phyloP scores from a whole-genome alignment of 2,888 invertebrate genomes.

The Falcaria lacertinaria region DNA sequence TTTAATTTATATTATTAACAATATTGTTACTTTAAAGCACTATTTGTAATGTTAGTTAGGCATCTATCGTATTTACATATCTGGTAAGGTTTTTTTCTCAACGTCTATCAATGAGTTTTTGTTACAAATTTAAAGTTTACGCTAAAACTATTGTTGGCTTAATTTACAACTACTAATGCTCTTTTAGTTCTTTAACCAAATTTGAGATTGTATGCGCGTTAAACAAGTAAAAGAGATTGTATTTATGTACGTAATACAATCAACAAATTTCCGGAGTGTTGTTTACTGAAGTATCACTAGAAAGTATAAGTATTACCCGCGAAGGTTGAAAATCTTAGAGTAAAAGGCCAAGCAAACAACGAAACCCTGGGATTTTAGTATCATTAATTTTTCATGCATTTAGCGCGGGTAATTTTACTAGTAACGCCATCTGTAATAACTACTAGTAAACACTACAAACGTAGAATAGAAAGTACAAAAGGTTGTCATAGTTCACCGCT shows the following conservation, averaged over 20 bases:
- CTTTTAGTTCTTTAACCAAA: conserved; percentile 2
- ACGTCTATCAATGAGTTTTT: no score
- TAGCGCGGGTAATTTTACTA: conserved; percentile 6
- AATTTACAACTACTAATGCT: not conserved
- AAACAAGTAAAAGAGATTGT: conserved; percentile 56
- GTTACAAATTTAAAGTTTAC: not conserved
- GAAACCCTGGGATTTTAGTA: conserved; percentile 13
- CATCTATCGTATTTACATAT: no score
- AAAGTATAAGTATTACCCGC: conserved; percentile 49
- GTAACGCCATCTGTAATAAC: conserved; percentile 44
- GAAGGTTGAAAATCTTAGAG: conserved; percentile 40
- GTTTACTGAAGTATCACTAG: conserved; percentile 52
- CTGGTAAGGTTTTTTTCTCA: no score
- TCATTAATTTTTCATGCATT: conserved; percentile 14
- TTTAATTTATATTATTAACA: no score
- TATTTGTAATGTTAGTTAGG: no score
- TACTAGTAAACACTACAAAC: conserved; percentile 1
- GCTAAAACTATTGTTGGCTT: conserved; percentile 8
- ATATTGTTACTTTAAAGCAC: no score
- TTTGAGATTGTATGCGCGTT: conserved; percentile 50
- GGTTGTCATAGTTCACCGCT: conserved; percentile 8
- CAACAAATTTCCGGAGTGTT: conserved; percentile 55
- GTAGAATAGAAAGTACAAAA: conserved; percentile 5
- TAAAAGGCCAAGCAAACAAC: conserved; percentile 36
- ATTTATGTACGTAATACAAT: conserved; percentile 19